Conservation (phyloP, 1,140 invertebrate species). For the Gryon sp. region DNA sequence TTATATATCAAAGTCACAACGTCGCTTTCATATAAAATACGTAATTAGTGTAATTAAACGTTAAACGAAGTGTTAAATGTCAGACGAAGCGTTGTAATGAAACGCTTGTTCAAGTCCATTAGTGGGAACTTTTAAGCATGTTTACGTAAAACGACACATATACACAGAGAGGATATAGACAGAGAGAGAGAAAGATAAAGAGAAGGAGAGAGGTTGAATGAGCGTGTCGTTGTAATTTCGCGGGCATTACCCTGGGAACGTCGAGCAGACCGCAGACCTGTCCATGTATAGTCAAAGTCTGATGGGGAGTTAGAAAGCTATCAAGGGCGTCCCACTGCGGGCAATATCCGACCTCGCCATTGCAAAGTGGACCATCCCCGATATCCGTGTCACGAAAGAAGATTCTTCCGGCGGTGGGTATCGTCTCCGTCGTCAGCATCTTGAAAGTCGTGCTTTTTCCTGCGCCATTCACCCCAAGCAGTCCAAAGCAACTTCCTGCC, state of each 20-base stretch:
- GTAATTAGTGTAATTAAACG: constrained; percentile 3
- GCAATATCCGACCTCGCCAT: constrained; percentile 85
- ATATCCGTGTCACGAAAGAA: constrained; percentile 75
- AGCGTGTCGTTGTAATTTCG: constrained; percentile 23
- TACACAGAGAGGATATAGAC: no score
- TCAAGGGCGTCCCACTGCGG: constrained; percentile 91
- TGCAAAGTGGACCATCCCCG: constrained; percentile 73
- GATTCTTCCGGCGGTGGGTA: constrained; percentile 80
- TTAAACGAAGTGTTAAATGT: background rate
- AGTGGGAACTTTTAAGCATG: background rate
- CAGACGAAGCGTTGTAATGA: background rate
- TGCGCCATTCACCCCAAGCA: constrained; percentile 89
- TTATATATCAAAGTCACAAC: no score
- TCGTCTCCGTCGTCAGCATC: constrained; percentile 87
- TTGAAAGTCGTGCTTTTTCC: constrained; percentile 95
- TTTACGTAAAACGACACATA: constrained; percentile 28
- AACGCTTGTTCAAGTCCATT: constrained; percentile 5
- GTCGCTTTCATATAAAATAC: no score
- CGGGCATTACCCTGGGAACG: constrained; percentile 68
- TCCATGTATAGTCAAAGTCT: constrained; percentile 81
- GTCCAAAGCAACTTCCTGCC: constrained; percentile 90
- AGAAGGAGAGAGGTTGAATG: no score
- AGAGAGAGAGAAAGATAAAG: no score
- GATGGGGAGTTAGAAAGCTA: constrained; percentile 83
- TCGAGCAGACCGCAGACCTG: constrained; percentile 74